phyloP scores from a whole-genome alignment of 2,797 vertebrate genomes.

The Pseudochromis fuscus region DNA sequence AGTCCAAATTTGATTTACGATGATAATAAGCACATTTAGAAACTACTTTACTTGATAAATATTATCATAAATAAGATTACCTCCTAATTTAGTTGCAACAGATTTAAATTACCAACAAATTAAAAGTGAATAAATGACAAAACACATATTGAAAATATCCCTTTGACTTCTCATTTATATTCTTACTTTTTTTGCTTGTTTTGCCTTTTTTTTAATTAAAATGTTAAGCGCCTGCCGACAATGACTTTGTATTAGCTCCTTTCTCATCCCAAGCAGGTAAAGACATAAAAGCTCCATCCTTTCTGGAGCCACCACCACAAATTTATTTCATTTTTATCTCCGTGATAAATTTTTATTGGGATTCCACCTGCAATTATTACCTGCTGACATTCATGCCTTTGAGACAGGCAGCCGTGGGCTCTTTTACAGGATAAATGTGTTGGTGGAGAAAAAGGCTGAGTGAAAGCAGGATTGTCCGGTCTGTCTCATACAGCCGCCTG shows the following conservation, averaged over 20 bases:
- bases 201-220: constrained; percentile 69
- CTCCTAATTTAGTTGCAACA: not conserved
- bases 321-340: constrained; percentile 65
- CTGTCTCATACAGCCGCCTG: constrained; percentile 87
- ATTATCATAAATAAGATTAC: not conserved
- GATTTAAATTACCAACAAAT: constrained; percentile 19
- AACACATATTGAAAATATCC: constrained; percentile 5
- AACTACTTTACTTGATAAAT: constrained; percentile 4
- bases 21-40: constrained; percentile 1
- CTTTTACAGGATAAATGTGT: constrained; percentile 87
- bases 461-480: constrained; percentile 83
- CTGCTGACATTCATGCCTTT: constrained; percentile 69
- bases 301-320: constrained; percentile 13
- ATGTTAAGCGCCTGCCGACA: constrained; percentile 17
- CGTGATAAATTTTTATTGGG: constrained; percentile 70
- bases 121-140: constrained; percentile 14
- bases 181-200: constrained; percentile 17
- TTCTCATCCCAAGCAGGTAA: constrained; percentile 40
- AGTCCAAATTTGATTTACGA: not conserved
- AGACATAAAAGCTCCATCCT: constrained; percentile 62
- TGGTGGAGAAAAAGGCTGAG: constrained; percentile 79
- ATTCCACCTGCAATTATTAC: constrained; percentile 72
- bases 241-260: constrained; percentile 40
- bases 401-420: constrained; percentile 58
- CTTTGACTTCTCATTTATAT: constrained; percentile 12